Evolutionary conservation across 2,113 vertebrate species (phyloP).

Genomic region (Coracopsis vasa): DNA sequence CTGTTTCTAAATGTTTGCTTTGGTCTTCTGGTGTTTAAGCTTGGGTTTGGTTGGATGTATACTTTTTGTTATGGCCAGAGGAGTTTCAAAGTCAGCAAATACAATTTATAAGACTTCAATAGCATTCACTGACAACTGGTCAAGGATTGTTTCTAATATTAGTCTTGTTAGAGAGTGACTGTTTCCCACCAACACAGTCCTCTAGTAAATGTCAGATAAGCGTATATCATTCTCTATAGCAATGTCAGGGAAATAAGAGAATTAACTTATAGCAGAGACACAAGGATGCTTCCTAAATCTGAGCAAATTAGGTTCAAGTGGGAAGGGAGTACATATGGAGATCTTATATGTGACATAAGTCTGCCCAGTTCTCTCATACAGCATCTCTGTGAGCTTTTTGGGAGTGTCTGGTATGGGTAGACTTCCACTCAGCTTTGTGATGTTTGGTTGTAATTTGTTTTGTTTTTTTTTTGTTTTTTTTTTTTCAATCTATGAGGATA

Average conservation of each 20-base stretch:
- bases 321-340: neutral
- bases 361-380: neutral
- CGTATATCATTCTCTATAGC: neutral
- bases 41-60: neutral
- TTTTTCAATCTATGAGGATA: neutral
- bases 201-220: neutral
- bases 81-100: neutral
- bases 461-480: neutral
- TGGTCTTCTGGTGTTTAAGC: neutral
- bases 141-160: slow-evolving; percentile 2
- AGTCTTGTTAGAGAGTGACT: neutral
- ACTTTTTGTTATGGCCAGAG: neutral
- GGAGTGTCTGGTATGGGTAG: neutral
- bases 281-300: neutral
- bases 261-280: neutral
- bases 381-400: neutral
- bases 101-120: neutral
- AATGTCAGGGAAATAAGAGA: neutral
- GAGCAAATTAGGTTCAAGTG: neutral
- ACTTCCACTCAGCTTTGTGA: neutral
- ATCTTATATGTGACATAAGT: neutral
- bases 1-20: neutral
- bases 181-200: neutral
- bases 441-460: neutral
- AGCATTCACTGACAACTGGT: neutral